Percentiles rank a stretch among this genome's conserved stretches.
These are phyloP conservation scores for Alcedo atthis DNA, from an alignment of 2,797 vertebrate genomes.

Conservation along the genomic window DNA sequence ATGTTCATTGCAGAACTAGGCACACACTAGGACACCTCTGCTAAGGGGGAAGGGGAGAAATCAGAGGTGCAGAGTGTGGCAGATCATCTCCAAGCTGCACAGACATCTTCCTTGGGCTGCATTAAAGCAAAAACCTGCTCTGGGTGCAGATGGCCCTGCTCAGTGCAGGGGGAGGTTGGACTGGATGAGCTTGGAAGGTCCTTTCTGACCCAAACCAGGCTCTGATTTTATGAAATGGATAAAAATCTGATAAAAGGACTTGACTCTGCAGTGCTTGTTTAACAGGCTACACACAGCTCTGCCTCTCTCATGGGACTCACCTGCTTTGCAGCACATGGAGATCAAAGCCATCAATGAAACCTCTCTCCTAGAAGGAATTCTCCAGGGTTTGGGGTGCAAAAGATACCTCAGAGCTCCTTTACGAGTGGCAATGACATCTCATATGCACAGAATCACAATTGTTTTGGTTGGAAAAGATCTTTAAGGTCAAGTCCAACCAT, in stretches of 20 bases:
- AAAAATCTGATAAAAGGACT: background rate
- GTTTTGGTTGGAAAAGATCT: background rate
- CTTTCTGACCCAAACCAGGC: too few relatives aligned
- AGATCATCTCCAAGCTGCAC: background rate
- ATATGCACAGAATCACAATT: background rate
- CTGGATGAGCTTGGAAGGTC: too few relatives aligned
- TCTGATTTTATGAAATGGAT: background rate
- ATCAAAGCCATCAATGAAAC: background rate
- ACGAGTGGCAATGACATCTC: background rate
- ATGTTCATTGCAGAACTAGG: background rate
- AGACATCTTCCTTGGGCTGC: background rate
- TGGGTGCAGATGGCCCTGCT: too few relatives aligned
- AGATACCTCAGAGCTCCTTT: background rate
- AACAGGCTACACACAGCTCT: background rate
- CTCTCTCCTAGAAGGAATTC: background rate
- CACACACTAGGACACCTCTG: background rate
- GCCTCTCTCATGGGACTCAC: background rate
- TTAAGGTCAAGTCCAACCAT: background rate
- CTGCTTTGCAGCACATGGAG: background rate
- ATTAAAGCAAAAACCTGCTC: background rate
- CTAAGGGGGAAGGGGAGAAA: background rate
- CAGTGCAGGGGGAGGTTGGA: too few relatives aligned
- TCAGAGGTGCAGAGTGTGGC: background rate
- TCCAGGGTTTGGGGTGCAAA: background rate
- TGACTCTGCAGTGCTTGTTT: background rate